phyloP scores from a whole-genome alignment of 2,888 invertebrate species.

The Diogma glabrata region DNA sequence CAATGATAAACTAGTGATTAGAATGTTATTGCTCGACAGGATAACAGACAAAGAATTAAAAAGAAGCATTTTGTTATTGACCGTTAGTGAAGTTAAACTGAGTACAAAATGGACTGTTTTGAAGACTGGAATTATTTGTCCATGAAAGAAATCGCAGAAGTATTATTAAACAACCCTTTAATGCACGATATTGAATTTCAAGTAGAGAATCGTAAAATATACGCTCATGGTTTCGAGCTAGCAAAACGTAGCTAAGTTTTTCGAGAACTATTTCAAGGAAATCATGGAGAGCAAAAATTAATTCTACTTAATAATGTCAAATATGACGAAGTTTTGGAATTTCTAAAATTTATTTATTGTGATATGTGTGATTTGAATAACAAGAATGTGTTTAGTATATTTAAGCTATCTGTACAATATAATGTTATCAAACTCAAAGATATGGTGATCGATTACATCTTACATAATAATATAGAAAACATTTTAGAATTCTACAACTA shows the following conservation, averaged over 20 bases:
- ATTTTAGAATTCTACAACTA: neutral
- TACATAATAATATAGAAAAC: neutral
- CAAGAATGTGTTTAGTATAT: neutral
- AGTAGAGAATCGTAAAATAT: neutral
- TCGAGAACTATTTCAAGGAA: neutral
- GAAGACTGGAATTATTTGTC: no score
- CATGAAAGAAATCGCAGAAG: neutral
- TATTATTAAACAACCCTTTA: neutral
- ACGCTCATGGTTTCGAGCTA: neutral
- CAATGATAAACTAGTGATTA: no score
- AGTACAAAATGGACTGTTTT: no score
- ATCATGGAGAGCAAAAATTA: neutral
- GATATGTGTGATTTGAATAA: neutral
- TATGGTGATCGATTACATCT: neutral
- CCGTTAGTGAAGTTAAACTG: no score
- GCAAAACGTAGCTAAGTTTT: neutral
- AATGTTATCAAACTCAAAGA: slow-evolving; percentile 1
- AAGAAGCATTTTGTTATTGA: no score
- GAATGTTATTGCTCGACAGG: no score
- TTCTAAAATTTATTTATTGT: neutral
- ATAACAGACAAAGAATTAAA: no score
- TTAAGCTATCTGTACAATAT: neutral
- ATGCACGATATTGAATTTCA: neutral
- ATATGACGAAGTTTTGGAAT: neutral
- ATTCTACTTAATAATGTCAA: neutral